phyloP scores from a whole-genome alignment of 2,888 invertebrate genomes.

The Melitaea athalia region DNA sequence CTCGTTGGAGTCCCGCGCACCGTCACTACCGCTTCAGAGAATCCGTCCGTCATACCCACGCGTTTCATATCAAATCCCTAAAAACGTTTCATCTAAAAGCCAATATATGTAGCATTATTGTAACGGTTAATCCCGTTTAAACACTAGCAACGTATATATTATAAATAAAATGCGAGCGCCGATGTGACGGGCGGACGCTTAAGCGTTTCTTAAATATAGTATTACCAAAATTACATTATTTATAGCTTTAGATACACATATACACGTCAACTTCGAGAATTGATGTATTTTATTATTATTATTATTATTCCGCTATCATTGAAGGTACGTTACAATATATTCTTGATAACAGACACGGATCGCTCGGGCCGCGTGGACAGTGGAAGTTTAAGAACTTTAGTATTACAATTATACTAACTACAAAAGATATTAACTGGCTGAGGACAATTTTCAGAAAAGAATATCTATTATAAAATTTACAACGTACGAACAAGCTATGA shows the following conservation, averaged over 20 bases:
- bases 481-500: conserved; percentile 5
- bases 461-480: conserved; percentile 19
- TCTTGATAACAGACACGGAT: conserved; percentile 70
- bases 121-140: conserved; percentile 1
- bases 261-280: conserved; percentile 70
- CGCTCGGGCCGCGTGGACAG: conserved; percentile 58
- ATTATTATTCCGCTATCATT: conserved; percentile 58
- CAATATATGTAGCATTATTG: conserved; percentile 17
- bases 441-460: conserved; percentile 17
- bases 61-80: conserved; percentile 9
- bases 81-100: conserved; percentile 26
- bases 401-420: conserved; percentile 1
- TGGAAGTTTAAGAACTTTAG: not conserved
- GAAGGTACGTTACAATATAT: conserved; percentile 67
- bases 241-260: conserved; percentile 72
- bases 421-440: conserved; percentile 27
- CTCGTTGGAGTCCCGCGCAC: conserved; percentile 57
- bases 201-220: conserved; percentile 54
- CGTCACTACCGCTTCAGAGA: conserved; percentile 61
- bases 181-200: conserved; percentile 38
- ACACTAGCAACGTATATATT: conserved; percentile 18
- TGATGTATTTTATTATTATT: conserved; percentile 40
- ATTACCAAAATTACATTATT: conserved; percentile 59
- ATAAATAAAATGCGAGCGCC: conserved; percentile 16
- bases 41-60: conserved; percentile 30